Evolutionary conservation across 2,888 invertebrate species (phyloP).

Genomic region (Lasioglossum vierecki): DNA sequence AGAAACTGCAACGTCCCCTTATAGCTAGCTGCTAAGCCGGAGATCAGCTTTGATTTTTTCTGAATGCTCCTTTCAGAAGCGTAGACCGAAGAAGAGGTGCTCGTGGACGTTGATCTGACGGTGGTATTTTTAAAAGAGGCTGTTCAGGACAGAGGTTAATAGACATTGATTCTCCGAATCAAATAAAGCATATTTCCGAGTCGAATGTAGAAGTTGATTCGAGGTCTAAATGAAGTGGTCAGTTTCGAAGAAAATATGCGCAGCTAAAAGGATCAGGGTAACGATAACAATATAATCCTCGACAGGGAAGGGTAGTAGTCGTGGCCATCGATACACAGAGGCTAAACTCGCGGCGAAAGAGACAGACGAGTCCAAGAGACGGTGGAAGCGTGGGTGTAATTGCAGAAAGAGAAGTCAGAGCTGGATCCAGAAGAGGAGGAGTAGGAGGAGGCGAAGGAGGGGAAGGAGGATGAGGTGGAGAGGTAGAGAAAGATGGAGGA

Average conservation of each 20-base stretch:
- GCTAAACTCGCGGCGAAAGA: conserved; percentile 41
- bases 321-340: not conserved
- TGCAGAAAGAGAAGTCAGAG: conserved; percentile 24
- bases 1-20: conserved; percentile 1
- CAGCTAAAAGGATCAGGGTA: not conserved
- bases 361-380: conserved; percentile 56
- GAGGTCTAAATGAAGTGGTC: not conserved
- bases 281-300: not conserved
- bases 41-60: conserved; percentile 5
- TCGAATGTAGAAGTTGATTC: not conserved
- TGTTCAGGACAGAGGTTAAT: not conserved
- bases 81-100: not conserved
- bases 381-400: conserved; percentile 46
- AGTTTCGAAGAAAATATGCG: not conserved
- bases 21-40: not conserved
- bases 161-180: not conserved
- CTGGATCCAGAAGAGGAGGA: not conserved
- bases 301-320: not conserved
- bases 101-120: not conserved
- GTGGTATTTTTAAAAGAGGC: not conserved
- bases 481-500: conserved; percentile 11
- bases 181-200: not conserved
- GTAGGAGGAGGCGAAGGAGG: not conserved
- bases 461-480: conserved; percentile 56
- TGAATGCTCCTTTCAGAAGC: not conserved